Base-by-base conservation (phyloP, 2,113 vertebrate genomes). In the Phodopus roborovskii region DNA sequence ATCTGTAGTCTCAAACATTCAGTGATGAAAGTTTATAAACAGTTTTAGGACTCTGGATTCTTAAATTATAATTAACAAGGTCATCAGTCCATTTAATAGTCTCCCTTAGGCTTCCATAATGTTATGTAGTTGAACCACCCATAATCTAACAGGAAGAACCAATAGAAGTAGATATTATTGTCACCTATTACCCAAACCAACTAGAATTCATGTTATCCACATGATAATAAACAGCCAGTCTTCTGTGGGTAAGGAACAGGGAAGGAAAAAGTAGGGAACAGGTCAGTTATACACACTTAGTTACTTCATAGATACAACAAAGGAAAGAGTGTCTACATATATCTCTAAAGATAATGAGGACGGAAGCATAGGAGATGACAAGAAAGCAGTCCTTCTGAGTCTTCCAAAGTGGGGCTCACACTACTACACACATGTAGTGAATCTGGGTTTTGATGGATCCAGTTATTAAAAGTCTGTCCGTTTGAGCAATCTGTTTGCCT, bases 401-500 rank as follows among this genome's bases (percentile, higher is more conserved):
- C 36, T 86, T 78, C 87, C 62, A 66, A 91, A 79, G 45, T 64
- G 15, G 84, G 20, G 28, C n/a, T 75, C 36, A 39, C 3, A 53
- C 50, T 53, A 11, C 9, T 53, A 1, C 50, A 53, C 50, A 8
- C 93, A 98, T 98, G 97, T 94, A 91, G 84, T 92, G 98, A 98
- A 97, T 88, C 96, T 96, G 95, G 73, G 95, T 94, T 90, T 96
- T 98, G 96, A 97, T 97, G 98, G 98, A 98, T 98, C 97, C 98
- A 87, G 93, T 96, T 98, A 97, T 98, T 98, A 96, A 98, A 97
- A 98, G 97, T 97, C 94, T 95, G 95, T 95, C 96, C 96, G 78
- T 97, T 96, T 97, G 97, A 98, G 97, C 98, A 98, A 98, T 98
- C 97, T 98, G 97, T 96, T 97, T 1, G 87, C 97, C 91, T 96